Conservation (phyloP, 1,140 invertebrate genomes). For the Drosophila biarmipes region DNA sequence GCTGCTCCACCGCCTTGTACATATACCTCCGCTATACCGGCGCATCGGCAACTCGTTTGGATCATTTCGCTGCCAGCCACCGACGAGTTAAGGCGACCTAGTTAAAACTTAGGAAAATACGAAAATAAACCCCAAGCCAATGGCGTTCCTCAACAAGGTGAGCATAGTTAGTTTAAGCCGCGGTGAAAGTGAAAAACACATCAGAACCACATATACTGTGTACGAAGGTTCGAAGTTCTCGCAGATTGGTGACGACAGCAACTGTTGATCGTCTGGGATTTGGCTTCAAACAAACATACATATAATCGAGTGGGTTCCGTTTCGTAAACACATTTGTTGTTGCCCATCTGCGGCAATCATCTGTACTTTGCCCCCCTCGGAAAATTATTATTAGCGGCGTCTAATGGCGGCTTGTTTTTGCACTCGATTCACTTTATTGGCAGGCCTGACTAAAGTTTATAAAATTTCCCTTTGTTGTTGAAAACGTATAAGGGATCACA, state of each 20-base stretch:
- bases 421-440: conserved; percentile 34
- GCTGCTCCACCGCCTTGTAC: conserved; percentile 14
- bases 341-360: conserved; percentile 33
- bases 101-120: conserved; percentile 32
- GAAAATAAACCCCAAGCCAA: conserved; percentile 29
- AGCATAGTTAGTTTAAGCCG: conserved; percentile 18
- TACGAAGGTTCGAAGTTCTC: conserved; percentile 36
- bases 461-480: background rate
- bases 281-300: background rate
- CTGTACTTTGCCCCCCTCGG: conserved; percentile 68
- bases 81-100: conserved; percentile 57
- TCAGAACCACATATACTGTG: background rate
- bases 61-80: conserved; percentile 53
- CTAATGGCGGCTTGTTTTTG: conserved; percentile 22
- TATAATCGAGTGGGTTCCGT: conserved; percentile 12
- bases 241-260: conserved; percentile 39
- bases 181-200: conserved; percentile 29
- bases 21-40: conserved; percentile 22
- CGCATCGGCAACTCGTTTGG: conserved; percentile 47
- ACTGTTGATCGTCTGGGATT: conserved; percentile 39
- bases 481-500: too few relatives aligned
- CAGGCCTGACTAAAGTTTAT: background rate
- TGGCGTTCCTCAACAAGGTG: conserved; percentile 82
- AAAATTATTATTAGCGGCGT: conserved; percentile 43
- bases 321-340: conserved; percentile 29